Percentiles rank a stretch among this genome's conserved stretches.
Conservation (phyloP, 2,113 vertebrate species). For the Numenius arquata region DNA sequence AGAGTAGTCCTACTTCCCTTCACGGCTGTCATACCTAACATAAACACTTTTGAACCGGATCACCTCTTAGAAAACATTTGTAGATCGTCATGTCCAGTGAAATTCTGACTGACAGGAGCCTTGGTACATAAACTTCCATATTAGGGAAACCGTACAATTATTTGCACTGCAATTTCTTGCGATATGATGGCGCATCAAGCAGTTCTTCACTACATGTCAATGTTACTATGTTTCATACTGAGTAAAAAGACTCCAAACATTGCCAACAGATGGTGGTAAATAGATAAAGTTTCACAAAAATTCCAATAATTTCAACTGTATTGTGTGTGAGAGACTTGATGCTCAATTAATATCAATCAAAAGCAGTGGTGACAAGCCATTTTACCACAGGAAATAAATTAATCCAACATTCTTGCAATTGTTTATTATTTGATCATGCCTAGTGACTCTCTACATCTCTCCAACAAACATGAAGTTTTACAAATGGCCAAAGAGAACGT, state of each 20-base stretch:
- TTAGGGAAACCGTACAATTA: neutral
- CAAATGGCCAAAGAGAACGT: neutral
- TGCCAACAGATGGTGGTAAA: neutral
- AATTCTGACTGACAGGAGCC: neutral
- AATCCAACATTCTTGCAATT: neutral
- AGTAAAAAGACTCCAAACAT: neutral
- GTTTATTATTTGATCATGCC: neutral
- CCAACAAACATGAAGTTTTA: neutral
- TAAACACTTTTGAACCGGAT: neutral
- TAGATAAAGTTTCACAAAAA: neutral
- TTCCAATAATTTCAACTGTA: neutral
- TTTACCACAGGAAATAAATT: neutral
- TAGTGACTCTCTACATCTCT: neutral
- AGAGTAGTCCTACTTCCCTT: neutral
- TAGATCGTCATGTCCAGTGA: neutral
- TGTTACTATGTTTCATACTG: neutral
- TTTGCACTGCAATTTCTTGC: neutral
- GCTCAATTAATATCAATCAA: neutral
- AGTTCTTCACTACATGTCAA: neutral
- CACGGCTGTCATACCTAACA: neutral
- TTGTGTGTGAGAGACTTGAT: neutral
- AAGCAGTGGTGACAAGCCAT: neutral
- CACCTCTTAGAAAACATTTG: neutral
- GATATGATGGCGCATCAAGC: neutral
- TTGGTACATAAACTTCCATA: neutral